A percentile compares a stretch with the other conserved stretches of the same genome.
These are phyloP conservation scores for Euphydryas editha DNA, from an alignment of 2,888 invertebrate genomes.

Conservation along the genomic window DNA sequence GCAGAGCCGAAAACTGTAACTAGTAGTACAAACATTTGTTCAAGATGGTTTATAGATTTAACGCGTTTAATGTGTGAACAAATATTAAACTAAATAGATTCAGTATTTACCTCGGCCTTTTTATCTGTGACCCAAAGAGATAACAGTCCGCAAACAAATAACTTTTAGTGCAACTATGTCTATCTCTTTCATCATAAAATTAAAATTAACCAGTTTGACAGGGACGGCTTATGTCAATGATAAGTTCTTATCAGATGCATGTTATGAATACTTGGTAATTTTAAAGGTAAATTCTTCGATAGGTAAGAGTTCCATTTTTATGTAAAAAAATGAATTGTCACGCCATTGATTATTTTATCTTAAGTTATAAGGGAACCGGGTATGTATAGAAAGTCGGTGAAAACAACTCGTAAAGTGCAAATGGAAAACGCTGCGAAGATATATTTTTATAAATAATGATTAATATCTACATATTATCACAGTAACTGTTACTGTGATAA, in stretches of 20 bases:
- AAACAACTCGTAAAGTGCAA: too few species aligned
- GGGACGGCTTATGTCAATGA: conserved; percentile 17
- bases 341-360: too few species aligned
- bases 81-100: conserved; percentile 24
- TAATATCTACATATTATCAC: too few species aligned
- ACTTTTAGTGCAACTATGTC: conserved; percentile 33
- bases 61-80: conserved; percentile 15
- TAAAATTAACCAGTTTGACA: conserved; percentile 13
- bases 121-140: conserved; percentile 48
- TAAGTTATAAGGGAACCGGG: too few species aligned
- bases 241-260: conserved; percentile 20
- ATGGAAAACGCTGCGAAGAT: too few species aligned
- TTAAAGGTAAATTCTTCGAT: conserved; percentile 1
- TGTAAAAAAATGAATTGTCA: too few species aligned
- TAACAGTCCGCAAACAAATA: conserved; percentile 42
- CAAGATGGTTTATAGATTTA: neutral
- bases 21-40: too few species aligned
- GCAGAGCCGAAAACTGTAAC: too few species aligned
- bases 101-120: conserved; percentile 37
- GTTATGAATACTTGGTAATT: conserved; percentile 16
- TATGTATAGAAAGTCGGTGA: too few species aligned
- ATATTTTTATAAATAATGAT: too few species aligned
- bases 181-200: conserved; percentile 20
- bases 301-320: too few species aligned
- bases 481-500: too few species aligned